Evolutionary conservation across 2,888 invertebrate genomes (phyloP).

Genomic region (Saturnia japonica): DNA sequence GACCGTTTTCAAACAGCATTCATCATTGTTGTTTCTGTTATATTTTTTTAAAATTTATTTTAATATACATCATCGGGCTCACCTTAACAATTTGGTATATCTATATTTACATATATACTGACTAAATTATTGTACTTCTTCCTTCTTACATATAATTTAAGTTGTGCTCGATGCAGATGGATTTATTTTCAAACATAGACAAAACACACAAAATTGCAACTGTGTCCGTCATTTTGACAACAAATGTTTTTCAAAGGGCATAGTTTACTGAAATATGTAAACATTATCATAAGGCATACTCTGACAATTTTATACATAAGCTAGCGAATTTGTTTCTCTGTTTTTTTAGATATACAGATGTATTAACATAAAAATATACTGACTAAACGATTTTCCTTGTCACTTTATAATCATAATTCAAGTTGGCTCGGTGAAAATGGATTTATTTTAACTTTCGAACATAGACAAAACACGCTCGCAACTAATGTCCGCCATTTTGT

Average conservation of each 20-base stretch:
- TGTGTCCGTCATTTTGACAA: too few species aligned
- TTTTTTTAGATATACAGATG: too few species aligned
- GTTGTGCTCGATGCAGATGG: neutral
- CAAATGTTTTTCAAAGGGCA: too few species aligned
- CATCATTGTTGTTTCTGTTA: too few species aligned
- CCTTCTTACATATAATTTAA: neutral
- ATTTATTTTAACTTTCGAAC: neutral
- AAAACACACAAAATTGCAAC: neutral
- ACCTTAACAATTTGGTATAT: too few species aligned
- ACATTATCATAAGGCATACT: too few species aligned
- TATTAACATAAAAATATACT: neutral
- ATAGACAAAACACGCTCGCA: neutral
- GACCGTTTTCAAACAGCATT: too few species aligned
- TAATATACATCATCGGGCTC: too few species aligned
- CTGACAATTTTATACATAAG: too few species aligned
- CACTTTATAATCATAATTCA: neutral
- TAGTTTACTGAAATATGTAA: too few species aligned
- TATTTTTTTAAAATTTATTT: too few species aligned
- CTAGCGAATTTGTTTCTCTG: too few species aligned
- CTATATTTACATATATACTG: neutral
- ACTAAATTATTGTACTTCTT: neutral
- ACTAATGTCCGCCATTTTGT: constrained; percentile 4
- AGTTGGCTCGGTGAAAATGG: neutral
- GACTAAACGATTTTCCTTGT: neutral
- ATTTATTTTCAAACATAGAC: neutral